A percentile compares a stretch with the other conserved stretches of the same genome.
phyloP scores from a whole-genome alignment of 2,797 vertebrate genomes.

The Hephaestus fuliginosus region DNA sequence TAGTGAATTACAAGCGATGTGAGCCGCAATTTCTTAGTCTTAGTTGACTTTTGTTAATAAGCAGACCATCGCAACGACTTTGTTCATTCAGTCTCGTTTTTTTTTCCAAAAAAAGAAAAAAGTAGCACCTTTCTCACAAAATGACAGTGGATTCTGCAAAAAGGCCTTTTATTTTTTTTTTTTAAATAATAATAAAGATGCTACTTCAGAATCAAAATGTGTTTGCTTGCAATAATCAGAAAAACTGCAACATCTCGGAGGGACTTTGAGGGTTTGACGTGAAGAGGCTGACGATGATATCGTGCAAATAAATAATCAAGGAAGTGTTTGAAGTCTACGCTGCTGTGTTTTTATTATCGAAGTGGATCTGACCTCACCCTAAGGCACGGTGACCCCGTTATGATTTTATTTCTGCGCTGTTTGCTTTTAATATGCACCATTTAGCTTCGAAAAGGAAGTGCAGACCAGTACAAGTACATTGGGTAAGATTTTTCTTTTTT shows the following conservation, averaged over 20 bases:
- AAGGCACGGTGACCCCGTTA: neutral
- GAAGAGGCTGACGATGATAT: slow-evolving; percentile 52
- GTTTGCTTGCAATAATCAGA: slow-evolving; percentile 68
- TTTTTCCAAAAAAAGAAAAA: slow-evolving; percentile 16
- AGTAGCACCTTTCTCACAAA: slow-evolving; percentile 57
- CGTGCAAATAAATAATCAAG: slow-evolving; percentile 78
- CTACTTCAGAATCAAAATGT: slow-evolving; percentile 44
- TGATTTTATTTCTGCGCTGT: neutral
- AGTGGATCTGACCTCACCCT: neutral
- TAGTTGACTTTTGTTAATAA: slow-evolving; percentile 13
- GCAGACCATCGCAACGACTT: neutral
- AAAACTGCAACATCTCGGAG: slow-evolving; percentile 62
- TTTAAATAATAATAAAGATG: neutral
- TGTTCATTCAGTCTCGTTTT: slow-evolving; percentile 7
- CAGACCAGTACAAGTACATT: no score
- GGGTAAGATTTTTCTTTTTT: neutral
- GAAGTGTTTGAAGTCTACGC: slow-evolving; percentile 61
- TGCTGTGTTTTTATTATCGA: slow-evolving; percentile 31
- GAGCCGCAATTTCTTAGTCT: slow-evolving; percentile 21
- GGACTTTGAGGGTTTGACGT: slow-evolving; percentile 37
- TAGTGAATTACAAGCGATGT: neutral
- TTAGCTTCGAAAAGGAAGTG: neutral
- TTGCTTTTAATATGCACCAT: neutral
- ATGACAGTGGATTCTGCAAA: slow-evolving; percentile 23
- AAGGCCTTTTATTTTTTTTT: neutral